phyloP scores from a whole-genome alignment of 2,797 vertebrate genomes.

The Percopsis omiscomaycus region DNA sequence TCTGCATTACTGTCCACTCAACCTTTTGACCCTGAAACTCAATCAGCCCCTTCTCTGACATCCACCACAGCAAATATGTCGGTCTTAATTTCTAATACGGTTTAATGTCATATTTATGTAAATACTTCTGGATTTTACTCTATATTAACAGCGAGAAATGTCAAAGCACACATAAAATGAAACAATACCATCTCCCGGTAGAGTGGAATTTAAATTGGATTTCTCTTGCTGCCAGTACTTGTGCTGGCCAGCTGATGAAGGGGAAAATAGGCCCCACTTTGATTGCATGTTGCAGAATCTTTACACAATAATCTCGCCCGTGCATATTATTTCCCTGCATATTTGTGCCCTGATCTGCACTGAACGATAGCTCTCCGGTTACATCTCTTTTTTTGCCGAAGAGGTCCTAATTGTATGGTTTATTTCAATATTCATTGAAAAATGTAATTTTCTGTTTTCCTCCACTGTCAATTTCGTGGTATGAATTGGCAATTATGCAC shows the following conservation, averaged over 20 bases:
- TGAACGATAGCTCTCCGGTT: constrained; percentile 73
- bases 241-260: constrained; percentile 81
- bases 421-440: constrained; percentile 77
- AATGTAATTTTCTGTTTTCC: constrained; percentile 76
- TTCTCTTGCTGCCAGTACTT: constrained; percentile 78
- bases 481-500: constrained; percentile 78
- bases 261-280: constrained; percentile 80
- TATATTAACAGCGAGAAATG: constrained; percentile 85
- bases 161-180: constrained; percentile 88
- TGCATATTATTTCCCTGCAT: constrained; percentile 80
- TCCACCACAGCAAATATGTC: constrained; percentile 72
- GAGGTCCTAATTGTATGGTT: constrained; percentile 72
- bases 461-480: constrained; percentile 71
- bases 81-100: constrained; percentile 84
- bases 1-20: constrained; percentile 50
- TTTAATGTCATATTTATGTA: constrained; percentile 89
- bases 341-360: constrained; percentile 78
- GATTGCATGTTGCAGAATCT: constrained; percentile 84
- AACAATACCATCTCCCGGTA: constrained; percentile 83
- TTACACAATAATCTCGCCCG: constrained; percentile 82
- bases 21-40: constrained; percentile 73
- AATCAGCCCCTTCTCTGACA: constrained; percentile 62
- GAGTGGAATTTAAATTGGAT: constrained; percentile 87
- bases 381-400: constrained; percentile 55
- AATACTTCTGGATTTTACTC: constrained; percentile 82